phyloP scores from a whole-genome alignment of 1,140 invertebrate genomes.

The Pseudomyrmex dendroicus region DNA sequence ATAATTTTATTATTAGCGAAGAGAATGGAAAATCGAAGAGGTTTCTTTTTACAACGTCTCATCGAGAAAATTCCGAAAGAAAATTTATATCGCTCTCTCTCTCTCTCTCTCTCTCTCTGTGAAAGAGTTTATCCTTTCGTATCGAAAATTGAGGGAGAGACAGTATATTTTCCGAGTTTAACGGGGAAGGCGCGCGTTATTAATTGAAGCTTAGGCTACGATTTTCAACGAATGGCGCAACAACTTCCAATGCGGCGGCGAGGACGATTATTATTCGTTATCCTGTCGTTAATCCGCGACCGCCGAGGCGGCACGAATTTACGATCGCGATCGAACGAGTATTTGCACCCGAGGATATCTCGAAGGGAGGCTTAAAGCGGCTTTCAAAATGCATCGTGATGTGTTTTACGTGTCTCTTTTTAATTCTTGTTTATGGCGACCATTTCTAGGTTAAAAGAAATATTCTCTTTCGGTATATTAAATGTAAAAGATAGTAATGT shows the following conservation, averaged over 20 bases:
- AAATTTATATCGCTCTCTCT: not conserved
- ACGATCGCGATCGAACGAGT: conserved; percentile 44
- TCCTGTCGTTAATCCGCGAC: conserved; percentile 56
- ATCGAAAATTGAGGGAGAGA: not conserved
- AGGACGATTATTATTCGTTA: conserved; percentile 72
- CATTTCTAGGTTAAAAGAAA: conserved; percentile 25
- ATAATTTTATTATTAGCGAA: not conserved
- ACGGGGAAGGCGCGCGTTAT: conserved; percentile 25
- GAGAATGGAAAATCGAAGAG: not conserved
- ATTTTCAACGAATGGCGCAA: conserved; percentile 59
- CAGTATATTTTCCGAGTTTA: conserved; percentile 31
- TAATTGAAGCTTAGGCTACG: conserved; percentile 60
- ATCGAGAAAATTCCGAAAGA: conserved; percentile 26
- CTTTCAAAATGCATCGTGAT: conserved; percentile 55
- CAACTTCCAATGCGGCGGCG: conserved; percentile 64
- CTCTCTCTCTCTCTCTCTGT: too few species aligned
- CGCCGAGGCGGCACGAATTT: conserved; percentile 47
- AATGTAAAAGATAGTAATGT: not conserved
- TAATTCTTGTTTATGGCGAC: conserved; percentile 20
- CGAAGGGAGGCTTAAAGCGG: conserved; percentile 44
- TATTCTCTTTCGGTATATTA: not conserved
- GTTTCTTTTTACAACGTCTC: not conserved
- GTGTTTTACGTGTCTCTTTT: conserved; percentile 2
- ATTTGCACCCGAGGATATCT: conserved; percentile 51
- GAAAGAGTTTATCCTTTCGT: not conserved